Percentiles rank a stretch among this genome's conserved stretches.
phyloP scores from a whole-genome alignment of 2,797 vertebrate species.

The Trachops cirrhosus region DNA sequence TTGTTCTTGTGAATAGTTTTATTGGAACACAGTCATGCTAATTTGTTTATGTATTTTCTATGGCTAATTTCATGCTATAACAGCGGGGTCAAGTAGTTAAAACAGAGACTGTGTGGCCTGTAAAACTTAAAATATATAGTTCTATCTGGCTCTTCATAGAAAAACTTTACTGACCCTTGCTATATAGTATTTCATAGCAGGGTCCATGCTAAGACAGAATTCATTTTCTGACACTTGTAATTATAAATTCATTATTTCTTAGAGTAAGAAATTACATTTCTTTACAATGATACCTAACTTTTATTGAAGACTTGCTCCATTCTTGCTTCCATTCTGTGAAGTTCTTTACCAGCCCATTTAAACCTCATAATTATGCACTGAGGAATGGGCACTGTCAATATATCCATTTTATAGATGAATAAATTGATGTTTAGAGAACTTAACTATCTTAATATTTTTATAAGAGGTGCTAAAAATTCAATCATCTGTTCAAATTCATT shows the following conservation, averaged over 20 bases:
- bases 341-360: background rate
- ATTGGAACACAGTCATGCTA: background rate
- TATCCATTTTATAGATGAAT: background rate
- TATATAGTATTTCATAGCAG: background rate
- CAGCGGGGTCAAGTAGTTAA: background rate
- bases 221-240: background rate
- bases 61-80: background rate
- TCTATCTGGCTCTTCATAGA: background rate
- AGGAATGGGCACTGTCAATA: background rate
- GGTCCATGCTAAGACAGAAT: background rate
- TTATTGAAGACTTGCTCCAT: background rate
- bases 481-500: background rate
- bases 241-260: slow-evolving; percentile 13
- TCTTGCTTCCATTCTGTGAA: background rate
- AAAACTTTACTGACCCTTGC: background rate
- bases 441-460: background rate
- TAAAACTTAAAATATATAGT: background rate
- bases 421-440: background rate
- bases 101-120: background rate
- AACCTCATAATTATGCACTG: background rate
- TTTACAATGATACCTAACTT: slow-evolving; percentile 2
- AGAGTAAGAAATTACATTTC: background rate
- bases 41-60: background rate
- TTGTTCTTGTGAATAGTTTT: background rate
- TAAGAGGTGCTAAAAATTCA: background rate